phyloP scores from a whole-genome alignment of 1,140 invertebrate species.

The Lerema accius region DNA sequence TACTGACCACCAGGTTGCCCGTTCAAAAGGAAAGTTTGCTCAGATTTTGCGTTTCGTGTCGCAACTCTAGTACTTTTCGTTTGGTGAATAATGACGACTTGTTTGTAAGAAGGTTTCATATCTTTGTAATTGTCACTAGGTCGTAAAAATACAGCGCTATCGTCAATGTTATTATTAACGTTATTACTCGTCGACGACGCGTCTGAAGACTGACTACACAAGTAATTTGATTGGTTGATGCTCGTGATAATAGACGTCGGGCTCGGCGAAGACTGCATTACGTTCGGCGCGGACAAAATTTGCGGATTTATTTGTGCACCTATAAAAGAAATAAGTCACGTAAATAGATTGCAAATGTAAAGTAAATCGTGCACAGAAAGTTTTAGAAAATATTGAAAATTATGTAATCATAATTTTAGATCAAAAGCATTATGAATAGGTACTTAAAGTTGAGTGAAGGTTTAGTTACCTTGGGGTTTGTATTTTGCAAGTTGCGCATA shows the following conservation, averaged over 20 bases:
- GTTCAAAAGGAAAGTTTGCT: conserved; percentile 48
- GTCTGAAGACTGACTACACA: conserved; percentile 64
- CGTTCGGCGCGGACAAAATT: conserved; percentile 59
- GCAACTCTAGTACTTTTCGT: conserved; percentile 37
- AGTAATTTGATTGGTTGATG: conserved; percentile 76
- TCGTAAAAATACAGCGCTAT: conserved; percentile 45
- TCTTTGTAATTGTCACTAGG: conserved; percentile 44
- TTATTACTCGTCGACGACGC: conserved; percentile 36
- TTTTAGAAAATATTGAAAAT: no score
- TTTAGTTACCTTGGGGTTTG: conserved; percentile 72
- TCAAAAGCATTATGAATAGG: no score
- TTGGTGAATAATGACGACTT: conserved; percentile 62
- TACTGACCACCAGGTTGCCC: conserved; percentile 24
- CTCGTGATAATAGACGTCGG: conserved; percentile 74
- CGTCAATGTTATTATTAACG: conserved; percentile 35
- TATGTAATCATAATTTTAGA: no score
- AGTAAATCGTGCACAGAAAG: no score
- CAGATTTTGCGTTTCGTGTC: conserved; percentile 23
- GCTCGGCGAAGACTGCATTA: conserved; percentile 72
- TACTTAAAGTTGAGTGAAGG: neutral
- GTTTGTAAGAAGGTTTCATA: conserved; percentile 52
- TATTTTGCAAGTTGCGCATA: conserved; percentile 91
- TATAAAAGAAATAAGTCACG: conserved; percentile 44
- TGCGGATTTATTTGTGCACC: conserved; percentile 56
- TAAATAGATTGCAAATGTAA: neutral